Evolutionary conservation across 2,113 vertebrate genomes (phyloP), one percentile per base, ranked within the genome.

Genomic region (Falcunculus frontatus): DNA sequence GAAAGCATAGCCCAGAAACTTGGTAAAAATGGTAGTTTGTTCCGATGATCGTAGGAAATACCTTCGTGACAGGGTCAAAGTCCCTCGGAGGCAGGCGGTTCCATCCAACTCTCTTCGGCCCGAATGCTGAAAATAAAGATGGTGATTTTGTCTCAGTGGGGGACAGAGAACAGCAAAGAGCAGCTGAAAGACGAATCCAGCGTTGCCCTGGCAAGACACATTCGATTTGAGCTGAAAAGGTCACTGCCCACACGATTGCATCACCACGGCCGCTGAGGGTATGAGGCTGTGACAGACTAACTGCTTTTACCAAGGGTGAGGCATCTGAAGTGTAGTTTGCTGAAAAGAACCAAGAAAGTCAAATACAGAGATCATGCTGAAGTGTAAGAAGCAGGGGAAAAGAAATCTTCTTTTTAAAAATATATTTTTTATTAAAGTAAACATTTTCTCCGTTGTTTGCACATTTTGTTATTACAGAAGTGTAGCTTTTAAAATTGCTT

Each of bases 171-270:
- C 73, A 72, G 16, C 63, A 29, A 44, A 75, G 84, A 79, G 84
- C 74, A 76, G 27, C 62, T 79, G 87, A 47, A 91, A 26, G 80
- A 52, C 0, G 4, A 65, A 90, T 27, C 8, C 81, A 21, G 73
- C 2, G 0, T 12, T 93, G 65, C 23, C 65, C 65, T 84, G 15
- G 2, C 53, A 9, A 68, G 89, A 56, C 65, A 53, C 69, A 7
- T 49, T 73, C 2, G 7, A 80, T 95, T 89, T 65, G 62, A 87
- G 76, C 19, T 77, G 95, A 59, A 96, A 96, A 96, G 94, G 94
- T 94, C 93, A 65, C 50, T 93, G 81, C 89, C 78, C 62, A 3
- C 78, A 30, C 9, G 62, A 72, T 60, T 59, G 74, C 69, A 73
- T 89, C 91, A 41, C 56, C 68, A 14, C 16, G 39, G 59, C 94